phyloP scores from a whole-genome alignment of 2,797 vertebrate species.

The Pipistrellus pygmaeus region DNA sequence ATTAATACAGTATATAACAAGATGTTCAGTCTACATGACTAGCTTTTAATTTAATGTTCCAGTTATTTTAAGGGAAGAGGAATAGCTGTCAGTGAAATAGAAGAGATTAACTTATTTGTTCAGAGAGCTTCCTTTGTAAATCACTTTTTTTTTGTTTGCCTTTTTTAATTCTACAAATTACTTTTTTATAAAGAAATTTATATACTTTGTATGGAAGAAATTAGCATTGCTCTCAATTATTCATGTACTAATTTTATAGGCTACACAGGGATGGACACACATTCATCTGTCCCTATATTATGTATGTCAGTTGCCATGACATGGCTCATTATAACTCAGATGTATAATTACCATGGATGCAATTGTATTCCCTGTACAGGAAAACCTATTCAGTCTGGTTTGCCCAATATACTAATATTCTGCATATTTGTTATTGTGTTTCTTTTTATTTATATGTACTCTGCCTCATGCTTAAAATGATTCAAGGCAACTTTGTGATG shows the following conservation, averaged over 20 bases:
- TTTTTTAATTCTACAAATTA: not conserved
- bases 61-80: constrained; percentile 67
- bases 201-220: not conserved
- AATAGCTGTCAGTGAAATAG: constrained; percentile 2
- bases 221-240: not conserved
- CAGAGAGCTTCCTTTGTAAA: constrained; percentile 38
- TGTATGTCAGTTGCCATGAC: not conserved
- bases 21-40: not conserved
- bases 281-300: not conserved
- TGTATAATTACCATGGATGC: not conserved
- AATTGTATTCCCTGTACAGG: not conserved
- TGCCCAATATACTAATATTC: not conserved
- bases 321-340: not conserved
- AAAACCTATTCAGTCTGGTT: not conserved
- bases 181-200: constrained; percentile 58
- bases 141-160: constrained; percentile 30
- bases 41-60: constrained; percentile 59
- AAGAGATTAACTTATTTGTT: constrained; percentile 48
- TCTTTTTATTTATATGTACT: constrained; percentile 33
- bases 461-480: not conserved
- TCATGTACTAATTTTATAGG: not conserved
- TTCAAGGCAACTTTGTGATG: not conserved
- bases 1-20: constrained; percentile 4
- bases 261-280: not conserved
- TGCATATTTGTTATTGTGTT: not conserved